Conservation (phyloP, 2,888 invertebrate species). For the Seira ritae region DNA sequence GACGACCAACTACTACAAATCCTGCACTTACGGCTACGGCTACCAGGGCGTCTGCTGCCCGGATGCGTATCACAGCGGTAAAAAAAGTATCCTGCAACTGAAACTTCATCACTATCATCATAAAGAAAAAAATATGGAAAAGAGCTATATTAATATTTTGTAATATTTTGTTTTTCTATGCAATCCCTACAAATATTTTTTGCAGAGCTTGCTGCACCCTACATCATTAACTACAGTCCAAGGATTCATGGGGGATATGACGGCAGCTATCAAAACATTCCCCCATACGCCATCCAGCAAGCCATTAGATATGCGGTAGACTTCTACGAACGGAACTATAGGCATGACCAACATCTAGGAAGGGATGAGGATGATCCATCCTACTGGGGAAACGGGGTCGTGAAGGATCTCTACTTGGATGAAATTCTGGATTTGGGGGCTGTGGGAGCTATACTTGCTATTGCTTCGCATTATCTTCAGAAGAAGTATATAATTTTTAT, state of each 20-base stretch:
- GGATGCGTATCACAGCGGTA: slow-evolving; percentile 66
- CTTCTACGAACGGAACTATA: slow-evolving; percentile 61
- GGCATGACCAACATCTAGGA: slow-evolving; percentile 61
- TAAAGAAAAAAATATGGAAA: too few relatives aligned
- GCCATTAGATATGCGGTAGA: slow-evolving; percentile 65
- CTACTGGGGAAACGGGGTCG: slow-evolving; percentile 72
- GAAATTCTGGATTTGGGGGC: slow-evolving; percentile 61
- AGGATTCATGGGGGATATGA: slow-evolving; percentile 65
- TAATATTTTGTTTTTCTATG: background rate
- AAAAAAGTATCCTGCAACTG: slow-evolving; percentile 3
- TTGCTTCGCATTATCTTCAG: slow-evolving; percentile 63
- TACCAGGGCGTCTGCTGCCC: slow-evolving; percentile 72
- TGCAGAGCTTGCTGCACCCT: slow-evolving; percentile 40
- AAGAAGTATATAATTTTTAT: slow-evolving; percentile 61
- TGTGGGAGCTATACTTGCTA: slow-evolving; percentile 64
- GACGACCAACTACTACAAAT: slow-evolving; percentile 66
- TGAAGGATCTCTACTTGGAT: slow-evolving; percentile 55
- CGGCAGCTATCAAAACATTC: slow-evolving; percentile 49
- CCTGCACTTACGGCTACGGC: slow-evolving; percentile 71
- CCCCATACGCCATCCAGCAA: slow-evolving; percentile 60
- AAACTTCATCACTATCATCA: background rate
- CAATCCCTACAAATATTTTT: background rate
- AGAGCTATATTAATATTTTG: slow-evolving; percentile 25
- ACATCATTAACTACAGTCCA: slow-evolving; percentile 64
- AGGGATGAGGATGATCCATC: slow-evolving; percentile 71